Base-by-base conservation (phyloP, 2,797 vertebrate genomes). In the Oreochromis grahami region DNA sequence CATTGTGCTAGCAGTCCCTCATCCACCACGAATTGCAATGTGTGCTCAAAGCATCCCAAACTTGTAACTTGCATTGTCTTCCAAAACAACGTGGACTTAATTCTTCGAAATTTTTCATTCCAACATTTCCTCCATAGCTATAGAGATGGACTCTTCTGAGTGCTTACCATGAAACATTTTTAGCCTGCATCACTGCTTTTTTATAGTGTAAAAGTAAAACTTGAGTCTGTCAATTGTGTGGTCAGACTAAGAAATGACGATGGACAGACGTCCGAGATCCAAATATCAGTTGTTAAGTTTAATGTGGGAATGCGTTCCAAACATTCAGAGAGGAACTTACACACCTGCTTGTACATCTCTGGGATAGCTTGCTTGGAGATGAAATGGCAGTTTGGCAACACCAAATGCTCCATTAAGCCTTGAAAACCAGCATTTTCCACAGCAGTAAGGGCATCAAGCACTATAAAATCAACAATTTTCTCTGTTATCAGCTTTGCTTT, bases 21-120 rank as follows among this genome's bases (percentile, higher is more conserved):
- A 56, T 29, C 15, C 24, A 56, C 24, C 53, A 56, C 13, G 8
- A 52, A 3, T 52, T 21, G 10, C n/a, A 21, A 21, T 0, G 0
- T 52, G n/a, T 7, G 13, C 13, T 29, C 7, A 56, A 56, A 29
- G 24, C 24, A 56, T 15, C 53, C 13, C 7, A 56, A 56, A 1
- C 24, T 56, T 56, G 24, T 29, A 56, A 56, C 13, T 29, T 24
- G 53, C 14, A 32, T 32, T 58, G 14, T 32, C 8, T 58, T 32
- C 8, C 55, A 1, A 58, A 58, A 58, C 17, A 17, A 17, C 14
- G 1, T 32, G 26, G 55, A 32, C 8, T 58, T 58, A 6, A 2
- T 32, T 58, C 0, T 58, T 58, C 0, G 0, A 17, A 58, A 9
- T 9, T 56, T 29, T 56, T 29, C 55, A 5, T 32, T 56, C 14